Evolutionary conservation across 2,113 vertebrate genomes (phyloP), one percentile per base, ranked within the genome.

Genomic region (Paramisgurnus dabryanus): DNA sequence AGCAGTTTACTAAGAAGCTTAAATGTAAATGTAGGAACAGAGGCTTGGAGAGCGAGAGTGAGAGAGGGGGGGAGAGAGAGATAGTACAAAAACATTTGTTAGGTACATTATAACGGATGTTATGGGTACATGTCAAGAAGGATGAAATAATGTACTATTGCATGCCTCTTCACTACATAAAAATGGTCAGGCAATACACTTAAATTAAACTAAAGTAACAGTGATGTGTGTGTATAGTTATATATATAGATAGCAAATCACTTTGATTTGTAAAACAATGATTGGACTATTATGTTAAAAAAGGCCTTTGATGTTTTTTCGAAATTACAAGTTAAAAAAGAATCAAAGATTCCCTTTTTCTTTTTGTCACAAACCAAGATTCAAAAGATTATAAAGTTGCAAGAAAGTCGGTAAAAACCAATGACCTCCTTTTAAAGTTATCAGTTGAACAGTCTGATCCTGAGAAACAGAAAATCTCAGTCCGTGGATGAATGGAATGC

Each of bases 351-450:
- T 50, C 22, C 66, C 40, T 61, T 66, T 67, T 65, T 64, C 43
- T 13, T 67, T 61, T 49, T 18, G 22, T 61, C 70, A 50, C 57
- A 68, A 77, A 65, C 40, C 45, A 55, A 65, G 75, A 64, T 75
- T 15, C 11, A 60, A 61, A 73, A 73, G 75, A 77, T 77, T 77
- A 65, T 40, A 77, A 77, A 77, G 63, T 53, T 66, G 63, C 63
- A 66, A 76, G 41, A 64, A 76, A 77, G 75, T 77, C 75, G 17
- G 17, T 77, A 77, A 77, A 77, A 77, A 77, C 63, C 75, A 39
- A 45, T 61, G 71, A 74, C 57, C 5, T 58, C 70, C 17, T 60
- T 15, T 43, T 69, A 72, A n/a, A 22, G 57, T 60, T 55, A 40
- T 63, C 57, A 5, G 17, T 34, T 34, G 66, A 77, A 77, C 63